These are phyloP conservation scores for Caenorhabditis latens DNA, from an alignment of 1,140 invertebrate genomes.

Conservation along the genomic window DNA sequence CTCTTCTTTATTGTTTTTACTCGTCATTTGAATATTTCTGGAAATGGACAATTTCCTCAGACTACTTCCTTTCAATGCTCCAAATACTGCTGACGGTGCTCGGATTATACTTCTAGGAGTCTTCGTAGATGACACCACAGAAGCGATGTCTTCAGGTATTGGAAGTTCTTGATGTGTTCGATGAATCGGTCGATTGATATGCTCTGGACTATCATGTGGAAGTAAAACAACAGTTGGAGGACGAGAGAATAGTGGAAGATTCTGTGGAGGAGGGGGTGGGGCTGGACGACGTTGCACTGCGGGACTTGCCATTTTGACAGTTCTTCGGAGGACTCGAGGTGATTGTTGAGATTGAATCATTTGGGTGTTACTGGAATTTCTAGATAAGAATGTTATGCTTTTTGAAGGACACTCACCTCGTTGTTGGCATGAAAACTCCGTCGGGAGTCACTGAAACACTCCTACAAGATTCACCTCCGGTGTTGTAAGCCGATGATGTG, in stretches of 20 bases:
- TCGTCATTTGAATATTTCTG: constrained; percentile 48
- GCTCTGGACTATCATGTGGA: constrained; percentile 34
- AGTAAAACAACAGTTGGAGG: constrained; percentile 30
- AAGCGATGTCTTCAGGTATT: constrained; percentile 42
- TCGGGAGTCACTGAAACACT: constrained; percentile 82
- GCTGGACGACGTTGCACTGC: constrained; percentile 7
- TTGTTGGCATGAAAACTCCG: constrained; percentile 26
- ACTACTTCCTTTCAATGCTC: constrained; percentile 32
- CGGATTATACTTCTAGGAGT: constrained; percentile 1
- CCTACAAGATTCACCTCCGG: constrained; percentile 84
- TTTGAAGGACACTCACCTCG: not conserved
- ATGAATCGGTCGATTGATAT: constrained; percentile 48
- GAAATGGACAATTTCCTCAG: constrained; percentile 43
- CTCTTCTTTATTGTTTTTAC: constrained; percentile 18
- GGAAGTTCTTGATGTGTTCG: constrained; percentile 56
- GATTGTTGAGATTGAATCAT: constrained; percentile 30
- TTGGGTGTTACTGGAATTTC: constrained; percentile 2
- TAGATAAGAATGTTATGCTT: not conserved
- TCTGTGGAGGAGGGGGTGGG: not conserved
- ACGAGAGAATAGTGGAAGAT: constrained; percentile 2
- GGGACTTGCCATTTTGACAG: constrained; percentile 23
- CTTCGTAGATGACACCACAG: constrained; percentile 12
- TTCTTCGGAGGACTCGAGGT: not conserved
- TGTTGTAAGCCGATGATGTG: constrained; percentile 85
- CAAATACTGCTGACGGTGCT: constrained; percentile 43